A percentile compares a stretch with the other conserved stretches of the same genome.
phyloP scores from a whole-genome alignment of 2,113 vertebrate genomes.

The Pelecanus crispus region DNA sequence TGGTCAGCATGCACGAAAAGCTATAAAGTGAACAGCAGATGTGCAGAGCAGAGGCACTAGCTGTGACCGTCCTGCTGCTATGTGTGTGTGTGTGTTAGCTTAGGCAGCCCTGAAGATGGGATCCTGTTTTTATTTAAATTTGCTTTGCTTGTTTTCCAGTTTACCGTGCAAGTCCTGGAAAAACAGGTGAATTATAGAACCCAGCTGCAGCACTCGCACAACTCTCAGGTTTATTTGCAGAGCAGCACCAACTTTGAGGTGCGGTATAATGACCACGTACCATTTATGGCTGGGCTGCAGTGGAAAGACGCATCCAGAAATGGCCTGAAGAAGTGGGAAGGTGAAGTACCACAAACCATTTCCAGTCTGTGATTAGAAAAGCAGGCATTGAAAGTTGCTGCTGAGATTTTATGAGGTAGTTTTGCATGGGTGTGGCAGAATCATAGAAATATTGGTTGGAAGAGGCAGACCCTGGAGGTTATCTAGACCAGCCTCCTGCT shows the following conservation, averaged over 20 bases:
- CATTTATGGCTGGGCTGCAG: conserved; percentile 73
- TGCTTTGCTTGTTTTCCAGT: conserved; percentile 55
- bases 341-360: conserved; percentile 40
- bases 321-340: conserved; percentile 79
- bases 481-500: background rate
- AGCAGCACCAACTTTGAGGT: conserved; percentile 81
- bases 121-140: background rate
- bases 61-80: background rate
- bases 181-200: conserved; percentile 78
- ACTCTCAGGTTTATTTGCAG: conserved; percentile 64
- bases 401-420: background rate
- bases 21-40: background rate
- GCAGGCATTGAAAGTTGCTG: background rate
- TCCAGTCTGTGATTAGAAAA: background rate
- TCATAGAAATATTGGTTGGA: background rate
- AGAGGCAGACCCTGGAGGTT: background rate
- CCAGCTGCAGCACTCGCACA: conserved; percentile 75
- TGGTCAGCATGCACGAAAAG: background rate
- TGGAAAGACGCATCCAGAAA: conserved; percentile 75
- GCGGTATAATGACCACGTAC: conserved; percentile 73
- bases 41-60: background rate
- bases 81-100: background rate
- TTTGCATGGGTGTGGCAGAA: background rate
- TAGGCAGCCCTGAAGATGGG: background rate
- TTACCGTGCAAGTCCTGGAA: conserved; percentile 76